phyloP scores from a whole-genome alignment of 64 coral and sea anemone genomes.

The Dendrophyllia cribrosa region DNA sequence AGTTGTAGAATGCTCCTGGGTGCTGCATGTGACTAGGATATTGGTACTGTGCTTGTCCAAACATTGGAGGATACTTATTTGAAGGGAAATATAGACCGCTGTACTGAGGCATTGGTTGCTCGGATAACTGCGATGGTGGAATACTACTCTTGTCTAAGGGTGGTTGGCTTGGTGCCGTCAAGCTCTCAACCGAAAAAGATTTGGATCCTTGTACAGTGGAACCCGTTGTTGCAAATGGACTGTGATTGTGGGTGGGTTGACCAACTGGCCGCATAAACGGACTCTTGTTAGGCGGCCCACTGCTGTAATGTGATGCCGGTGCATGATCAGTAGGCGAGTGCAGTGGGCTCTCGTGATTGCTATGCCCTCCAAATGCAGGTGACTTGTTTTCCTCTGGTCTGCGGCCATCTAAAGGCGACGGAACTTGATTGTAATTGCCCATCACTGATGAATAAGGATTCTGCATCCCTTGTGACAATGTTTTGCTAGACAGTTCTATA shows the following conservation, averaged over 20 bases:
- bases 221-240: slow-evolving; percentile 35
- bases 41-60: slow-evolving; percentile 85
- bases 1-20: slow-evolving; percentile 84
- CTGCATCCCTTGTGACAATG: slow-evolving; percentile 49
- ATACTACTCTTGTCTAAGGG: slow-evolving; percentile 58
- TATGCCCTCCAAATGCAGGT: slow-evolving; percentile 37
- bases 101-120: slow-evolving; percentile 82
- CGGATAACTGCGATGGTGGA: slow-evolving; percentile 51
- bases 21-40: slow-evolving; percentile 77
- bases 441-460: slow-evolving; percentile 70
- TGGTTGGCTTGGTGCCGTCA: slow-evolving; percentile 89
- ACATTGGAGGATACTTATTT: slow-evolving; percentile 89
- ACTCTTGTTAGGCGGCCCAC: slow-evolving; percentile 80
- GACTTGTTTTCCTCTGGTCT: slow-evolving; percentile 60
- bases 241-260: slow-evolving; percentile 57
- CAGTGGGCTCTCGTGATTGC: slow-evolving; percentile 65
- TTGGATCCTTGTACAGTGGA: slow-evolving; percentile 39
- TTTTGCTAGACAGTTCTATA: slow-evolving; percentile 77
- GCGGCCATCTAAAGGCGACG: slow-evolving; percentile 54
- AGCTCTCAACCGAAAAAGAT: slow-evolving; percentile 94
- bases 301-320: slow-evolving; percentile 39
- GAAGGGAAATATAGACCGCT: slow-evolving; percentile 87
- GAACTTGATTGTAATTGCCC: slow-evolving; percentile 47
- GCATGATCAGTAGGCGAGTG: slow-evolving; percentile 72
- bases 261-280: slow-evolving; percentile 69